Percentiles rank a stretch among this genome's conserved stretches.
phyloP scores from a whole-genome alignment of 1,140 invertebrate species.

The Augochlora pura region DNA sequence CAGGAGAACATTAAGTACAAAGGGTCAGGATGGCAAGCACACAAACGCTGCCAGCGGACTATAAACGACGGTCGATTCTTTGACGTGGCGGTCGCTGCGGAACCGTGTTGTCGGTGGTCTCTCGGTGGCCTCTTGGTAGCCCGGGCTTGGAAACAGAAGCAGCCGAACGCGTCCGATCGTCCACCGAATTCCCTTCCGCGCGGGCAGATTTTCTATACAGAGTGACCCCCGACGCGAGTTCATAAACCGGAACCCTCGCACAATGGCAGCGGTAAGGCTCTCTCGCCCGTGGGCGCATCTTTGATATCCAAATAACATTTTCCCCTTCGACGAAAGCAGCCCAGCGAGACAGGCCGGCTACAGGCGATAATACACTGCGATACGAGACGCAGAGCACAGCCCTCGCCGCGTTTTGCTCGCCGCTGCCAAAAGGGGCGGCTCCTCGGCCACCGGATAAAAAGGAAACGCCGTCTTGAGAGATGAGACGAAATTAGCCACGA shows the following conservation, averaged over 20 bases:
- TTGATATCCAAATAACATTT: conserved; percentile 71
- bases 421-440: conserved; percentile 18
- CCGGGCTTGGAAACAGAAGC: conserved; percentile 33
- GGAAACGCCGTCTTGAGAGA: conserved; percentile 20
- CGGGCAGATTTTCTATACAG: conserved; percentile 54
- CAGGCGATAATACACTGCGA: conserved; percentile 66
- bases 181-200: conserved; percentile 46
- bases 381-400: conserved; percentile 27
- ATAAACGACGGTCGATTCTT: conserved; percentile 54
- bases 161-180: conserved; percentile 50
- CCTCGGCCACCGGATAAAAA: not conserved
- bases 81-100: conserved; percentile 47
- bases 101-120: conserved; percentile 43
- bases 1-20: conserved; percentile 24
- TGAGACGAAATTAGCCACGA: conserved; percentile 18
- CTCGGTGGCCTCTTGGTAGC: conserved; percentile 48
- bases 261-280: conserved; percentile 51
- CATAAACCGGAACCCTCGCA: conserved; percentile 59
- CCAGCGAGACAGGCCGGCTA: conserved; percentile 61
- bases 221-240: conserved; percentile 36
- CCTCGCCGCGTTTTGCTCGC: not conserved
- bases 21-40: conserved; percentile 17
- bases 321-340: conserved; percentile 63
- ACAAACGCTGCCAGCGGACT: conserved; percentile 18
- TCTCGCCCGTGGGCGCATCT: conserved; percentile 62